Evolutionary conservation across 2,797 vertebrate species (phyloP).

Genomic region (Perdix hodgsoniae): DNA sequence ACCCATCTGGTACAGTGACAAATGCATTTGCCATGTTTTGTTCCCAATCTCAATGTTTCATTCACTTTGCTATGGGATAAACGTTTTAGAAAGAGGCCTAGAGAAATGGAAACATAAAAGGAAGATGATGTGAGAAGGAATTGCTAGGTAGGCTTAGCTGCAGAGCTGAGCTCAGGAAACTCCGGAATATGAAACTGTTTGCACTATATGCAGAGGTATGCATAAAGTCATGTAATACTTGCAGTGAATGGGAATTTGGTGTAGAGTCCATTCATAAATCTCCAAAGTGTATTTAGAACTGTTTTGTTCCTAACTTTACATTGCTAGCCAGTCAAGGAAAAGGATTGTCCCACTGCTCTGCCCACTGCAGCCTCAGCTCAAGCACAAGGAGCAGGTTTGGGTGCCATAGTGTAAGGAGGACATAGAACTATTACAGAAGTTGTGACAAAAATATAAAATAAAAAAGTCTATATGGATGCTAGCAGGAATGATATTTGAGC

Average conservation of each 20-base stretch:
- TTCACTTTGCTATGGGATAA: conserved; percentile 19
- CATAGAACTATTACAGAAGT: no score
- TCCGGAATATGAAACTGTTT: not conserved
- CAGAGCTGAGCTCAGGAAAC: not conserved
- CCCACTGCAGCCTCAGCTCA: no score
- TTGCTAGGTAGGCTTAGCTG: not conserved
- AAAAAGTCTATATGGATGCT: not conserved
- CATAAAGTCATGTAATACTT: not conserved
- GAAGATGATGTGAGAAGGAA: not conserved
- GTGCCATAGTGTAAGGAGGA: no score
- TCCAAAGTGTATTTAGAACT: not conserved
- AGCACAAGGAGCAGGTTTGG: no score
- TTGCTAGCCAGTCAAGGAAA: no score
- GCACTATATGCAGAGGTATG: not conserved
- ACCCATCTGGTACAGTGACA: conserved; percentile 86
- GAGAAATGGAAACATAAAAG: not conserved
- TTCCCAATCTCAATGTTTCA: conserved; percentile 70
- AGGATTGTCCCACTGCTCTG: no score
- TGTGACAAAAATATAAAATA: not conserved
- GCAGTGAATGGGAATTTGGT: not conserved
- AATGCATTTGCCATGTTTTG: conserved; percentile 85
- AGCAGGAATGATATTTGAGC: not conserved
- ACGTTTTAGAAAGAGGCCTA: conserved; percentile 49
- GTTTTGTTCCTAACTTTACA: not conserved
- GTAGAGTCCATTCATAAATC: not conserved